phyloP scores from a whole-genome alignment of 2,113 vertebrate species.

The Oxyruncus cristatus region DNA sequence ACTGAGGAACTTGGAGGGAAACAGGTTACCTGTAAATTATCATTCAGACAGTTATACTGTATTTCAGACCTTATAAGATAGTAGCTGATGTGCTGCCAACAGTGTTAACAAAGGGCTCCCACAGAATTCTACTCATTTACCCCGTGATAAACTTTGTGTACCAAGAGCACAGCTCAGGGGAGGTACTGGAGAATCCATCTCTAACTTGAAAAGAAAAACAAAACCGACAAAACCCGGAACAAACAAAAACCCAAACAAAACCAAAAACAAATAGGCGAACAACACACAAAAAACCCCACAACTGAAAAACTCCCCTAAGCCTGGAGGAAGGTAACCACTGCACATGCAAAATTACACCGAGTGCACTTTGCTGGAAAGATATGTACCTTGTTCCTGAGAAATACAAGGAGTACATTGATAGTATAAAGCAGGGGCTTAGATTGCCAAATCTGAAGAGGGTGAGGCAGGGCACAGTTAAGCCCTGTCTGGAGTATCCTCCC shows the following conservation, averaged over 20 bases:
- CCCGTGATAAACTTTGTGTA: neutral
- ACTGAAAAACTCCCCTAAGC: neutral
- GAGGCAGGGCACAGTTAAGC: neutral
- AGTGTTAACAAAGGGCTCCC: neutral
- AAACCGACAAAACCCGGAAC: rapidly evolving
- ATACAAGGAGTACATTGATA: neutral
- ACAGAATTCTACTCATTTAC: neutral
- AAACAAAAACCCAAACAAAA: neutral
- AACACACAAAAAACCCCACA: neutral
- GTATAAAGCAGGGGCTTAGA: neutral
- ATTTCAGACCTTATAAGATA: neutral
- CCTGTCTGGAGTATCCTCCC: neutral
- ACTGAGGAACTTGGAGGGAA: neutral
- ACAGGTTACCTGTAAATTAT: neutral
- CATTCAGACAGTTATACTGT: neutral
- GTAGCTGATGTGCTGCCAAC: slow-evolving; percentile 3
- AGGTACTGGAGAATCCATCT: neutral
- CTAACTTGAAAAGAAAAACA: neutral
- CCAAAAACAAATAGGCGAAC: rapidly evolving
- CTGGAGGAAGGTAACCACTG: neutral
- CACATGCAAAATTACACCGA: neutral
- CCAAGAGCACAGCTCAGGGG: neutral
- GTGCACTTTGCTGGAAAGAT: neutral
- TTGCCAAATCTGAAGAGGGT: neutral
- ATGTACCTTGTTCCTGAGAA: neutral